These are phyloP conservation scores for Rhegmatorhina hoffmannsi DNA, from an alignment of 2,113 vertebrate genomes.

Conservation along the genomic window DNA sequence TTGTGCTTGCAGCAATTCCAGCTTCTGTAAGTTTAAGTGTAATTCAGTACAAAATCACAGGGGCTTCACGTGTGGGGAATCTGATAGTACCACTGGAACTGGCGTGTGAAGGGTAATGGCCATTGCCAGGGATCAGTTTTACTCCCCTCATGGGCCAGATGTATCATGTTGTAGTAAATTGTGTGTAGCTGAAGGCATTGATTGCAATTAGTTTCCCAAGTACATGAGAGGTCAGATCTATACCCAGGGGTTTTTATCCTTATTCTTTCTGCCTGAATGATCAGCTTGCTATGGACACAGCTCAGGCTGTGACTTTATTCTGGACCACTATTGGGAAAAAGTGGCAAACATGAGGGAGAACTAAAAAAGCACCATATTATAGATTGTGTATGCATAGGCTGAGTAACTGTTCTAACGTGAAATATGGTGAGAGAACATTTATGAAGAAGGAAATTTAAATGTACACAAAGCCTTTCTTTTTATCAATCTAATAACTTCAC, in stretches of 20 bases:
- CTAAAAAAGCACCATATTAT: neutral
- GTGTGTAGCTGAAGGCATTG: slow-evolving; percentile 57
- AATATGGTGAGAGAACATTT: neutral
- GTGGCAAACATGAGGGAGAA: neutral
- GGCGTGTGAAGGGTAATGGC: neutral
- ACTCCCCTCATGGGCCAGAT: neutral
- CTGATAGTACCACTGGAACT: neutral
- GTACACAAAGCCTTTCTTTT: neutral
- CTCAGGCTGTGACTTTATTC: neutral
- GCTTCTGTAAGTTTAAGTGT: neutral
- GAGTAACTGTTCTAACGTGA: neutral
- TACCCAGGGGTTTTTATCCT: neutral
- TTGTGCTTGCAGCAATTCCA: neutral
- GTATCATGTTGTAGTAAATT: slow-evolving; percentile 62
- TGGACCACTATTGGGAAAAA: neutral
- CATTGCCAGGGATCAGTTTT: slow-evolving; percentile 13
- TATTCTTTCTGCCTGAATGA: slow-evolving; percentile 37
- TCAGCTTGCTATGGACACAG: neutral
- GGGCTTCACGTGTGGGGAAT: neutral
- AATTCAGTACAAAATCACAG: neutral
- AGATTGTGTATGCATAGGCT: neutral
- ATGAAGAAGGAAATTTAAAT: neutral
- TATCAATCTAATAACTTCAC: neutral
- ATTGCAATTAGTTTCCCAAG: slow-evolving; percentile 53
- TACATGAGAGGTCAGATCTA: slow-evolving; percentile 51